Evolutionary conservation across 1,140 invertebrate species (phyloP).

Genomic region (Carposina sasakii): DNA sequence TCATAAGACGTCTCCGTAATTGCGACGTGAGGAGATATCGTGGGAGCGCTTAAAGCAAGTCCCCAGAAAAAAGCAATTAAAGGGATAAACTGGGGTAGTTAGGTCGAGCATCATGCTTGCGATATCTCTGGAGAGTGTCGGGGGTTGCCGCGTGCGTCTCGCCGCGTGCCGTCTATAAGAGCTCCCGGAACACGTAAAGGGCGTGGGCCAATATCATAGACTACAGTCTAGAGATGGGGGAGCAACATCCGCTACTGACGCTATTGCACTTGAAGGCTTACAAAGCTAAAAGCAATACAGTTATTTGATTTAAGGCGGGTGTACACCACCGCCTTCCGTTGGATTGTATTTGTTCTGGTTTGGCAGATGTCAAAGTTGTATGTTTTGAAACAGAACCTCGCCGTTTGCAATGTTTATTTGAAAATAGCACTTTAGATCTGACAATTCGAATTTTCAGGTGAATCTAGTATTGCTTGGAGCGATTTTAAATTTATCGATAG

Average conservation of each 20-base stretch:
- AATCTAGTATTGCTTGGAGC: too few species aligned
- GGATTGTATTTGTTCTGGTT: constrained; percentile 68
- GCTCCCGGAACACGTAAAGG: constrained; percentile 63
- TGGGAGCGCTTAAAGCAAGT: constrained; percentile 57
- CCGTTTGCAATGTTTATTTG: constrained; percentile 58
- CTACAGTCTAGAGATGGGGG: constrained; percentile 56
- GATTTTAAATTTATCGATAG: too few species aligned
- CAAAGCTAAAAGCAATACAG: constrained; percentile 70
- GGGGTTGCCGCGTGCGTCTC: constrained; percentile 33
- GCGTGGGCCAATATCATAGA: constrained; percentile 69
- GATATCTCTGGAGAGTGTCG: constrained; percentile 35
- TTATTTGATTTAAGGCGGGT: constrained; percentile 71
- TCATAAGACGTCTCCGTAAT: constrained; percentile 71
- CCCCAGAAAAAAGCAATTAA: constrained; percentile 71
- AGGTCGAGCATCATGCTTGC: constrained; percentile 50
- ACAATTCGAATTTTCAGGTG: too few species aligned
- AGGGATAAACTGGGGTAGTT: constrained; percentile 67
- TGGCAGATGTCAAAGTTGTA: constrained; percentile 70
- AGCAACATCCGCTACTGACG: constrained; percentile 58
- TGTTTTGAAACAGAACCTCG: constrained; percentile 61
- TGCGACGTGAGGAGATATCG: constrained; percentile 71
- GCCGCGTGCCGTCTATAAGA: constrained; percentile 35
- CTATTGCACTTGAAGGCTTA: constrained; percentile 69
- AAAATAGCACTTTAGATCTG: too few species aligned
- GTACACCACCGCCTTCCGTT: constrained; percentile 57